Evolutionary conservation across 2,888 invertebrate genomes (phyloP).

Genomic region (Tetramorium bicarinatum): DNA sequence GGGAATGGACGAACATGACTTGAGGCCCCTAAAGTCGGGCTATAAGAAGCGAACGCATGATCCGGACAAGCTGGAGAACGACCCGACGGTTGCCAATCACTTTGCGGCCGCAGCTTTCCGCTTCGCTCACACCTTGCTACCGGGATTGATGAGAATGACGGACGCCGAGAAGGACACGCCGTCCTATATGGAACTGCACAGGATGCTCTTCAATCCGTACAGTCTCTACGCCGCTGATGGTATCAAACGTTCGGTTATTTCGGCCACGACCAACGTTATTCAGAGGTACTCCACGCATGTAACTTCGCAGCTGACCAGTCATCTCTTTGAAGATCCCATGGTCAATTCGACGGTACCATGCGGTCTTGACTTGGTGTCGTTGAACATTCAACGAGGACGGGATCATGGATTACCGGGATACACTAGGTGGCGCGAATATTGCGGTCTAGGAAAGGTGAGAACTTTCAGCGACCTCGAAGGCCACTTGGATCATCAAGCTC

Average conservation of each 20-base stretch:
- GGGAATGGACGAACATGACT: slow-evolving; percentile 68
- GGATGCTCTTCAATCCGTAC: slow-evolving; percentile 94
- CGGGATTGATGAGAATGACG: slow-evolving; percentile 91
- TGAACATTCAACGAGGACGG: slow-evolving; percentile 95
- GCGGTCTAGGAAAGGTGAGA: slow-evolving; percentile 89
- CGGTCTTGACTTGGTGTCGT: slow-evolving; percentile 94
- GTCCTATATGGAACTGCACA: slow-evolving; percentile 91
- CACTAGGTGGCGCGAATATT: slow-evolving; percentile 92
- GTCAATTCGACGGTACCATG: slow-evolving; percentile 87
- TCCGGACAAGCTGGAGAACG: slow-evolving; percentile 89
- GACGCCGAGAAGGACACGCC: slow-evolving; percentile 87
- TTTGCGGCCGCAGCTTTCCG: slow-evolving; percentile 95
- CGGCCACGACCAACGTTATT: slow-evolving; percentile 87
- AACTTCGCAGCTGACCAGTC: slow-evolving; percentile 88
- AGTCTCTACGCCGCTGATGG: slow-evolving; percentile 89
- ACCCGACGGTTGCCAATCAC: slow-evolving; percentile 93
- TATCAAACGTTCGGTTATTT: slow-evolving; percentile 89
- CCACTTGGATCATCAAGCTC: slow-evolving; percentile 90
- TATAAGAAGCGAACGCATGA: slow-evolving; percentile 84
- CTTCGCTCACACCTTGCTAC: slow-evolving; percentile 95
- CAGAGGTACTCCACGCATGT: slow-evolving; percentile 84
- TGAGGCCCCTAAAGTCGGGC: slow-evolving; percentile 87
- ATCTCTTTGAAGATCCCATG: slow-evolving; percentile 88
- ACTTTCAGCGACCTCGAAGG: slow-evolving; percentile 90
- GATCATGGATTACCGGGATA: slow-evolving; percentile 96